Base-by-base conservation (phyloP, 2,113 vertebrate genomes). In the Amblyornis subalaris region DNA sequence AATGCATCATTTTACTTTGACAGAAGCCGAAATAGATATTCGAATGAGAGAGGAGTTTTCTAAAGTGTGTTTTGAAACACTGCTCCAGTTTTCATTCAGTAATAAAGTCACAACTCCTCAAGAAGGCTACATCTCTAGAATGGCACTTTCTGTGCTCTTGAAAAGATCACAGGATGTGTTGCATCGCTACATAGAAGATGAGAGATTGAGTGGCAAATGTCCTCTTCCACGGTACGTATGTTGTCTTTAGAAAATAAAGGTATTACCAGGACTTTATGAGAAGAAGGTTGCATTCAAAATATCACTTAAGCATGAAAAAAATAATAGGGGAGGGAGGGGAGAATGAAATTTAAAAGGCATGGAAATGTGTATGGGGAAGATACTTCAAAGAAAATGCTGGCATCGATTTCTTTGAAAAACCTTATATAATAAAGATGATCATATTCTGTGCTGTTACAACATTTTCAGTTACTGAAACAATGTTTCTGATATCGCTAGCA, bases 41-140 rank as follows among this genome's bases (percentile, higher is more conserved):
- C 98, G 99, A 93, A 99, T 99, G 98, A 98, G 99, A 95, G 99
- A 99, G 95, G 99, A 99, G 66, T 99, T 99, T 97, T 99, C 99
- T 17, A 99, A 99, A 97, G 99, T 99, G 97, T 99, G 99, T 95
- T 99, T 99, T 91, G 99, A 99, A 98, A 99, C 99, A 3, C 94
- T 99, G 94, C 98, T 99, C 53, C 99, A 99, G 98, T 99, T 99
- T 97, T 99, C 99, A 94, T 99, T 99, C 98, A 99, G 99, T 98
- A 99, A 99, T 97, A 99, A 99, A 97, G 99, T 98, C 77, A 98
- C 99, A 85, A 99, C 99, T 38, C 99, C 99, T 44, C 99, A 99
- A 96, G 99, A 99, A 98, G 99, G 99, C 81, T 99, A 99, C 96
- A 99, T 99, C 97, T 99, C 99, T 19, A 98, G 99, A 73, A 99